Percentiles rank a stretch among this genome's conserved stretches.
phyloP scores from a whole-genome alignment of 1,140 invertebrate genomes.

The Procambarus virginalis region DNA sequence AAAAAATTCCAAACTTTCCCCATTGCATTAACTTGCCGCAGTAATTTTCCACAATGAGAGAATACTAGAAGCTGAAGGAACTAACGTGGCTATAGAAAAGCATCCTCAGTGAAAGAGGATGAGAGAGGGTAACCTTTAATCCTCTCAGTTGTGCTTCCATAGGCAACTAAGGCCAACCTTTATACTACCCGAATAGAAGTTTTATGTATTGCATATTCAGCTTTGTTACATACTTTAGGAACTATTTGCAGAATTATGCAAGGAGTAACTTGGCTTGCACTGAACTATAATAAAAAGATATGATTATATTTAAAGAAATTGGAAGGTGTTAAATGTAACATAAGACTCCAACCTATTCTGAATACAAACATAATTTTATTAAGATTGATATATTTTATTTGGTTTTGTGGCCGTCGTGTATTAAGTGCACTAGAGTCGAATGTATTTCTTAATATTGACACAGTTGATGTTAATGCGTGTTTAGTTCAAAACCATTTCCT shows the following conservation, averaged over 20 bases:
- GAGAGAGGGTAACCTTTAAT: background rate
- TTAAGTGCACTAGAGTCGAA: background rate
- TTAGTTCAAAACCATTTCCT: background rate
- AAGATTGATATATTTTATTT: too few species aligned
- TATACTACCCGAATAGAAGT: background rate
- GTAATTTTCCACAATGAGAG: background rate
- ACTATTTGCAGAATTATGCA: background rate
- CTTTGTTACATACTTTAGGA: background rate
- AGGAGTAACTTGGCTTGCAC: background rate
- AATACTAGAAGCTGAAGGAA: background rate
- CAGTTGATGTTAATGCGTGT: background rate
- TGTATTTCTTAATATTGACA: background rate
- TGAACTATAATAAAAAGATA: background rate
- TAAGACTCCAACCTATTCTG: background rate
- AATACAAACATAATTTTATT: background rate
- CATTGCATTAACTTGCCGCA: background rate
- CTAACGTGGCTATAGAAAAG: too few species aligned
- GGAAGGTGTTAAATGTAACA: too few species aligned
- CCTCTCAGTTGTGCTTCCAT: background rate
- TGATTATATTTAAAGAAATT: too few species aligned
- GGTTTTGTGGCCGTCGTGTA: background rate
- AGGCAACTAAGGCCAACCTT: background rate
- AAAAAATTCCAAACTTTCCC: background rate
- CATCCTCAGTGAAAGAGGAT: too few species aligned
- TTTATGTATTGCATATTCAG: background rate